Evolutionary conservation across 1,140 invertebrate species (phyloP), one percentile per base, ranked within the genome.

Genomic region (Brachionus rotundiformis): DNA sequence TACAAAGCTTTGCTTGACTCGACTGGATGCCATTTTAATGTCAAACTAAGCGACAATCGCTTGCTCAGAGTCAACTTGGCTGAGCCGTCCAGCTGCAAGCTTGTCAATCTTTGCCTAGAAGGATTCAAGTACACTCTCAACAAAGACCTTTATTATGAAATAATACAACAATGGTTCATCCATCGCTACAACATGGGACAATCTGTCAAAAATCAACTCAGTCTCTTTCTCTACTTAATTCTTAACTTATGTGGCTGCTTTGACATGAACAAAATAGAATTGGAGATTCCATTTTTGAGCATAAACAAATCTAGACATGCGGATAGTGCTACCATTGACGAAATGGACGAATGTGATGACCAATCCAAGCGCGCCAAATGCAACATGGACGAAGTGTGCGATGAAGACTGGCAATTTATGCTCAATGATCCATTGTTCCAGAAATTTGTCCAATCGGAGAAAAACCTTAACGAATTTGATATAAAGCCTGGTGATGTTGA

Each of bases 101-200:
- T 79, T 3, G 76, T 79, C n/a, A 79, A 63, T 41, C 8, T 27
- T 23, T 79, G 76, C 54, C 47, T 79, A 54, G 76, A 79, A 31
- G 76, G 44, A 63, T 79, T 79, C 29, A 79, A 79, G 16, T 61
- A 79, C 19, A 79, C 76, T 10, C 29, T 79, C 23, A 59, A 54
- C 47, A 79, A 79, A 61, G 76, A 79, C 10, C 2, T 61, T 23
- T 79, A 59, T 19, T 63, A 59, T 39, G 47, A 79, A 39, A 54
- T 79, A 25, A 59, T 79, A 2, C 76, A 79, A 41, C 76, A 79
- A 79, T 79, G 76, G 76, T 79, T 16, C 47, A 79, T 79, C 1
- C 76, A 79, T 61, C 76, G 76, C 7, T 79, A 61, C 49, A 59
- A 36, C 11, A 59, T 79, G 11, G 59, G 76, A 6, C 47, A 79